Evolutionary conservation across 2,113 vertebrate genomes (phyloP), one percentile per base, ranked within the genome.

Genomic region (Petromus typicus): DNA sequence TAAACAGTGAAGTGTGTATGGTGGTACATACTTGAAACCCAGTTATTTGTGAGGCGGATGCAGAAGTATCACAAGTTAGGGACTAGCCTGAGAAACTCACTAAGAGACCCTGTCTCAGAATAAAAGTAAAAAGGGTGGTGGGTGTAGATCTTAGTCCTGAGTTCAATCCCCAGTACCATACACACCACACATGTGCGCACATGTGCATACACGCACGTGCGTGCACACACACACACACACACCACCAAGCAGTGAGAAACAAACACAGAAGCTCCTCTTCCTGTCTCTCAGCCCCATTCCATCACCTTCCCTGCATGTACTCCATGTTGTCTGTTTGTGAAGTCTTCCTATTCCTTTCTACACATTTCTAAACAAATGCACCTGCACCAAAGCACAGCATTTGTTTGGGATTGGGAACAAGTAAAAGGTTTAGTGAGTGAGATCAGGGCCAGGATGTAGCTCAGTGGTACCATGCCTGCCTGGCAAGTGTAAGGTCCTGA

Each of bases 351-450:
- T 5, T n/a, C 25, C 2, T 88, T 63, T 59, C 37, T 61, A 0
- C 80, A 18, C 37, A 4, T 88, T 80, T 93, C 25, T 23, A 71
- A 69, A 81, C 13, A 22, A 34, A 6, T 7, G 40, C 18, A 48
- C 18, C 1, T 45, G 14, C 30, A 54, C 9, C 54, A 66, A n/a
- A 64, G 43, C 22, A 18, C 16, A 4, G 32, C 1, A 13, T 80
- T 89, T 87, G 67, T 83, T 43, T 79, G 64, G 54, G 18, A 23
- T 14, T 69, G 59, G 59, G 63, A 67, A 14, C 16, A 61, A 61
- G 12, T 37, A 48, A 69, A 79, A 71, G 30, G 27, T 34, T 94
- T 89, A 61, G 48, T 89, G 66, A 96, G 40, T 45, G n/a, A 75
- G 43, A 23, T 89, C 79, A 34, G 48, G 48, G 10, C 48, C 48